These are phyloP conservation scores for Mesochorus sp. DNA, from an alignment of 2,888 invertebrate genomes.

Conservation along the genomic window DNA sequence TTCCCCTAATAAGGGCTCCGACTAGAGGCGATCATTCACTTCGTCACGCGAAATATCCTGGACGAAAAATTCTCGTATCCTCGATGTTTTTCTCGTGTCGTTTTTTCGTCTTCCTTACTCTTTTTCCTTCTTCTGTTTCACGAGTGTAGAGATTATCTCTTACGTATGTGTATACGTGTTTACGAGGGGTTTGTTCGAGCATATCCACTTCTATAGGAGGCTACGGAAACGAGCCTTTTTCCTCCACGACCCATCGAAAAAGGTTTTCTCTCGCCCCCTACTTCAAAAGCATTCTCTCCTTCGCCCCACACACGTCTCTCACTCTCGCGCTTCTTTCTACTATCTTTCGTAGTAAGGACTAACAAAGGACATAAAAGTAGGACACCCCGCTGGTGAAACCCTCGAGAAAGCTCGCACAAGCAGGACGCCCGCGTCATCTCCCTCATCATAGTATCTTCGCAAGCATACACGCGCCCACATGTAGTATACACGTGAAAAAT, in stretches of 20 bases:
- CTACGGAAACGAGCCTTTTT: constrained; percentile 11
- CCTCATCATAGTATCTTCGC: constrained; percentile 42
- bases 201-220: constrained; percentile 27
- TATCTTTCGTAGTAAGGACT: constrained; percentile 32
- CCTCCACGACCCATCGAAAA: neutral
- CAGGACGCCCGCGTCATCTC: constrained; percentile 46
- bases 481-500: neutral
- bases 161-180: neutral
- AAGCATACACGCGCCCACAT: neutral
- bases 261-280: neutral
- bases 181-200: constrained; percentile 32
- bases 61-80: constrained; percentile 3
- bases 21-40: too few relatives aligned
- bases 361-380: constrained; percentile 55
- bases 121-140: neutral
- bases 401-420: constrained; percentile 54
- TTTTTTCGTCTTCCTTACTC: too few relatives aligned
- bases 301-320: constrained; percentile 32
- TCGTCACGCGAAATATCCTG: neutral
- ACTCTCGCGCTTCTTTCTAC: constrained; percentile 18
- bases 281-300: constrained; percentile 11
- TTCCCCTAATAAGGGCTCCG: too few relatives aligned
- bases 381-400: constrained; percentile 38
- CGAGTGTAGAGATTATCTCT: constrained; percentile 6
- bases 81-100: constrained; percentile 4